These are phyloP conservation scores for Gallirallus australis DNA, from an alignment of 2,797 vertebrate genomes.

Conservation along the genomic window DNA sequence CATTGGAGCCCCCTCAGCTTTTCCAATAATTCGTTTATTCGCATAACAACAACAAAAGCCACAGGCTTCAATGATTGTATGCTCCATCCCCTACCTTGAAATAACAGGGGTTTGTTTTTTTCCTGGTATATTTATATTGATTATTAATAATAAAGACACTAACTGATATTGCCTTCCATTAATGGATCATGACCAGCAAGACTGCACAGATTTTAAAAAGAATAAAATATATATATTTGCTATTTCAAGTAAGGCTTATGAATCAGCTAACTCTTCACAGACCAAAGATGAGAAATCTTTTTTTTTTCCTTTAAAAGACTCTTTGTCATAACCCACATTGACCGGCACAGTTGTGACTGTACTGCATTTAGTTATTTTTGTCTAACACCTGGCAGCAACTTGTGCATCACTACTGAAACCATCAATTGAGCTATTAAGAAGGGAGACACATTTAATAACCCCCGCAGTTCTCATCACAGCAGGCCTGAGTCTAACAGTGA, in stretches of 20 bases:
- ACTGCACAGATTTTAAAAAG: neutral
- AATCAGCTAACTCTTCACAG: neutral
- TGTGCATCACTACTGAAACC: constrained; percentile 47
- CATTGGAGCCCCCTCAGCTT: neutral
- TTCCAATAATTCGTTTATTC: constrained; percentile 29
- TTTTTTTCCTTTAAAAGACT: constrained; percentile 8
- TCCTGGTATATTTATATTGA: neutral
- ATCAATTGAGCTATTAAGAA: constrained; percentile 55
- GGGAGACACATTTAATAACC: constrained; percentile 42
- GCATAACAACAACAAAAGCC: neutral
- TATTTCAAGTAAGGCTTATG: neutral
- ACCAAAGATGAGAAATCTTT: neutral
- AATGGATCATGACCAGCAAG: neutral
- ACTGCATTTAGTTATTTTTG: constrained; percentile 55
- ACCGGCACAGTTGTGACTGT: constrained; percentile 39
- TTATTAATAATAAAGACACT: neutral
- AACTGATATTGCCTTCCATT: neutral
- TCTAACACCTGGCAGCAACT: constrained; percentile 39
- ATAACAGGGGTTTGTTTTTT: neutral
- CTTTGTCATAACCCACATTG: constrained; percentile 4
- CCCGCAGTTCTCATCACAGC: constrained; percentile 10
- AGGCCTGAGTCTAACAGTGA: neutral
- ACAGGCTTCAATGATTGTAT: neutral
- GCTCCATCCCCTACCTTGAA: neutral
- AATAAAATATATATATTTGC: neutral